Conservation (phyloP, 2,113 vertebrate genomes). For the Tringa solitaria region DNA sequence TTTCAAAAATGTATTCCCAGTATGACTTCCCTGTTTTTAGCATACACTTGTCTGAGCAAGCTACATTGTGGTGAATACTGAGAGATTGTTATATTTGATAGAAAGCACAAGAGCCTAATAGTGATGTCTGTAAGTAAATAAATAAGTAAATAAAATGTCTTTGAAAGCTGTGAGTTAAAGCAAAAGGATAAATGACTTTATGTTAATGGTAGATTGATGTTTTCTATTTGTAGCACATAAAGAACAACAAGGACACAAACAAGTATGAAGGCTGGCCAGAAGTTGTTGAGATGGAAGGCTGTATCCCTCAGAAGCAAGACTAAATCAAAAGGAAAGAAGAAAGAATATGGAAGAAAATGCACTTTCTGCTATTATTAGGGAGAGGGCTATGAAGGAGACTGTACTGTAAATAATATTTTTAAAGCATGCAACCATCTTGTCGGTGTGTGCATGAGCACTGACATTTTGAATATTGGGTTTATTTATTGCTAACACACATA, state of each 20-base stretch:
- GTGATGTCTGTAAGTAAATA: too few species aligned
- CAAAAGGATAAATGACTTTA: background rate
- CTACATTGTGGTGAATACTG: background rate
- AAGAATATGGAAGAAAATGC: background rate
- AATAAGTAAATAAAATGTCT: background rate
- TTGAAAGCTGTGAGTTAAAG: background rate
- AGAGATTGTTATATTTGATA: background rate
- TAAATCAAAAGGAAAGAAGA: slow-evolving; percentile 50
- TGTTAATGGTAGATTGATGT: background rate
- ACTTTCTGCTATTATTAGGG: slow-evolving; percentile 57
- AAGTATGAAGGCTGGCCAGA: slow-evolving; percentile 99
- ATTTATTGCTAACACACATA: slow-evolving; percentile 80
- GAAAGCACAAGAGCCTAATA: background rate
- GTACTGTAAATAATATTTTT: slow-evolving; percentile 66
- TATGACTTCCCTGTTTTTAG: background rate
- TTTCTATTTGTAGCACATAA: slow-evolving; percentile 86
- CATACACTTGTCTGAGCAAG: background rate
- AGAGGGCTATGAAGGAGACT: slow-evolving; percentile 50
- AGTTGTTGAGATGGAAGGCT: slow-evolving; percentile 98
- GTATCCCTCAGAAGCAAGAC: slow-evolving; percentile 87
- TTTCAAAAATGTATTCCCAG: background rate
- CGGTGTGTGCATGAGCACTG: slow-evolving; percentile 74
- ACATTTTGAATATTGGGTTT: slow-evolving; percentile 70
- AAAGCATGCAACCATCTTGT: slow-evolving; percentile 71
- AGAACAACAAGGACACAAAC: slow-evolving; percentile 93